Evolutionary conservation across 2,113 vertebrate genomes (phyloP).

Genomic region (Lasiurus cinereus): DNA sequence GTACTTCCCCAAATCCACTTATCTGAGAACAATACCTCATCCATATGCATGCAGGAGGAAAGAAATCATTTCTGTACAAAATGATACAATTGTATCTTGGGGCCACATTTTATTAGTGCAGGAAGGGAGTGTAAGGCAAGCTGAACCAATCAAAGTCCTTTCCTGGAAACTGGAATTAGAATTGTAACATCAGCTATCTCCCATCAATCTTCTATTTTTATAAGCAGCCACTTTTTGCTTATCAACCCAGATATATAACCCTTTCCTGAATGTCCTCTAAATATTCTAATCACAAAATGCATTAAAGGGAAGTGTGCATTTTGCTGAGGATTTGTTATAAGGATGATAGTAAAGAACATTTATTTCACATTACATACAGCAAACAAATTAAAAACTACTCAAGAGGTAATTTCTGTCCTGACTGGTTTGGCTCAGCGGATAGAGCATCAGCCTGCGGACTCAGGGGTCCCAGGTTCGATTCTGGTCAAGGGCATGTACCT

Average conservation of each 20-base stretch:
- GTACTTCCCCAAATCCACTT: neutral
- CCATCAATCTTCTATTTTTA: neutral
- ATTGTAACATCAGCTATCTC: neutral
- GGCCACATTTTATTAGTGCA: neutral
- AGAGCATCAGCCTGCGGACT: too few relatives aligned
- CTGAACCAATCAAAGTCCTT: neutral
- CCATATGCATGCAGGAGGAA: rapidly evolving
- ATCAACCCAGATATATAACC: neutral
- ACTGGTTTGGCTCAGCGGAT: too few relatives aligned
- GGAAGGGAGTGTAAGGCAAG: neutral
- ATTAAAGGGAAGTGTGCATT: neutral
- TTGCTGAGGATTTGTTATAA: neutral
- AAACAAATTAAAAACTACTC: constrained; percentile 23
- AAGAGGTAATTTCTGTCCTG: neutral
- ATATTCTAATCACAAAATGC: constrained; percentile 2
- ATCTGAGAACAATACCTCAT: neutral
- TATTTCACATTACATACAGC: neutral
- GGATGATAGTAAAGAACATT: neutral
- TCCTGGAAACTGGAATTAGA: neutral
- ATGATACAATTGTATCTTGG: too few relatives aligned
- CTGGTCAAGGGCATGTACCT: too few relatives aligned
- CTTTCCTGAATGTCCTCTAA: neutral
- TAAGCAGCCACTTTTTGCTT: neutral
- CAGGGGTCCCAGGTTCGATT: too few relatives aligned
- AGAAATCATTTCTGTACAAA: neutral